phyloP scores from a whole-genome alignment of 1,140 invertebrate genomes.

The Melanaphis sacchari region DNA sequence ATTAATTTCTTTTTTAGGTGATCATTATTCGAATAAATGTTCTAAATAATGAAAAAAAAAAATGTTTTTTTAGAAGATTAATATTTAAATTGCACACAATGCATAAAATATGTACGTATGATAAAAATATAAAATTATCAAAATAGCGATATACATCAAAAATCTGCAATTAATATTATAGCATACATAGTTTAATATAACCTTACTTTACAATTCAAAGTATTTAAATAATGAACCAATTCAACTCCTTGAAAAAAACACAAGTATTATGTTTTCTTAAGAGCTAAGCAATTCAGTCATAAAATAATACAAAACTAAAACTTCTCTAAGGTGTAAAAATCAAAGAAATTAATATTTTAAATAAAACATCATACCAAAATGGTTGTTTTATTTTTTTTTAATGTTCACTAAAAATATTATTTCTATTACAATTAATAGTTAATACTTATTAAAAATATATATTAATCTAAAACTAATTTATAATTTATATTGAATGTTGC shows the following conservation, averaged over 20 bases:
- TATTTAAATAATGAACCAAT: background rate
- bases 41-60: no score
- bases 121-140: no score
- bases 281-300: background rate
- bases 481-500: background rate
- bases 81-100: background rate
- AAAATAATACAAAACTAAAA: background rate
- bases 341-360: background rate
- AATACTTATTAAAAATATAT: background rate
- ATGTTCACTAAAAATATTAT: background rate
- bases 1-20: background rate
- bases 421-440: no score
- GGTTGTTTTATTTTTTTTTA: background rate
- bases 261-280: background rate
- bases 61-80: background rate
- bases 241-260: background rate
- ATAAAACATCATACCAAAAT: background rate
- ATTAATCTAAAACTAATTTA: background rate
- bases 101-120: no score
- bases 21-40: background rate
- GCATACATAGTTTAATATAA: background rate
- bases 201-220: background rate
- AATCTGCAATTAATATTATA: no score
- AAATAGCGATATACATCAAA: no score
- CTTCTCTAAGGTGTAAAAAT: background rate